phyloP scores from a whole-genome alignment of 1,140 invertebrate species.

The Metaphire vulgaris region DNA sequence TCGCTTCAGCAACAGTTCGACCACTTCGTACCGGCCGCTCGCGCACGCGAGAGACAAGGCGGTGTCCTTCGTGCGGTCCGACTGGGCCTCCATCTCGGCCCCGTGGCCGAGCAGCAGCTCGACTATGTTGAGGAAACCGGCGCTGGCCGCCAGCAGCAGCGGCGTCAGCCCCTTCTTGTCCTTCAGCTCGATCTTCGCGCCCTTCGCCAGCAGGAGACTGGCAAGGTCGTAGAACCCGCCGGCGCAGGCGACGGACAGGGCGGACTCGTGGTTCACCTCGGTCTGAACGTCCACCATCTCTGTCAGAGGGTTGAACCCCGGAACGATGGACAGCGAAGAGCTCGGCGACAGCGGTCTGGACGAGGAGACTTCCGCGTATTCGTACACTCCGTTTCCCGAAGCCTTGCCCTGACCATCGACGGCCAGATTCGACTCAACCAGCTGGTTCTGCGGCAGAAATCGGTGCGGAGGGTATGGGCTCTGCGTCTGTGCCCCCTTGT shows the following conservation, averaged over 20 bases:
- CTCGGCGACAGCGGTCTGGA: conserved; percentile 39
- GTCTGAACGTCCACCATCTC: conserved; percentile 74
- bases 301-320: conserved; percentile 33
- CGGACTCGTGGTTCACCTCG: conserved; percentile 96
- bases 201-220: conserved; percentile 76
- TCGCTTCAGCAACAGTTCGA: conserved; percentile 77
- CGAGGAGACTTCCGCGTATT: conserved; percentile 31
- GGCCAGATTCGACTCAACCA: conserved; percentile 17
- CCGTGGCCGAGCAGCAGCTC: conserved; percentile 85
- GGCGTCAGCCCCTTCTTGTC: conserved; percentile 98
- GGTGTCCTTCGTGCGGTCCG: conserved; percentile 98
- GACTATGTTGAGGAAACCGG: conserved; percentile 89
- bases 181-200: conserved; percentile 91
- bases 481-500: conserved; percentile 32
- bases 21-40: conserved; percentile 91
- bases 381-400: conserved; percentile 20
- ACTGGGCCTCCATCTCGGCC: conserved; percentile 94
- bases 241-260: conserved; percentile 90
- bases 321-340: conserved; percentile 40
- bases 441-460: conserved; percentile 30
- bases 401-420: conserved; percentile 15
- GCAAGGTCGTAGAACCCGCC: conserved; percentile 94
- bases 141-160: conserved; percentile 90
- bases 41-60: conserved; percentile 94
- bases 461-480: conserved; percentile 43